Base-by-base conservation (phyloP, 2,797 vertebrate genomes). In the Micropoecilia bifurca region DNA sequence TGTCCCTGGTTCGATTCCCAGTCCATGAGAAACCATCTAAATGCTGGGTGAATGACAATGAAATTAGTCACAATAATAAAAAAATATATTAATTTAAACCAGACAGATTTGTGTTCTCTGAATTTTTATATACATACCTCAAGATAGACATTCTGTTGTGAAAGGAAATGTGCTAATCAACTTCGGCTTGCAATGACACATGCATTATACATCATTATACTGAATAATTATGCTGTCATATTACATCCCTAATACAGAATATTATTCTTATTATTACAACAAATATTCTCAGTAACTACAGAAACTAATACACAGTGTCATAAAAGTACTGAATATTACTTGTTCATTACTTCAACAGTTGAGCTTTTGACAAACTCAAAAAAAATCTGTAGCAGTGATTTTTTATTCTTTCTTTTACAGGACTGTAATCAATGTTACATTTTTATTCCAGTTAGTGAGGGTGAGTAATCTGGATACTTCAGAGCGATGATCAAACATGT, bases 401-500 rank as follows among this genome's bases (percentile, higher is more conserved):
- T 20, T 5, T 39, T 1, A 33, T 33, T 33, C 20, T 63, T 41
- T 25, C 18, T 16, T 57, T 0, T 3, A 39, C 1, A 12, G 33
- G 1, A 39, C 7, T 22, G 61, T 66, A 66, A 22, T 20, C 36
- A 20, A 14, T n/a, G 1, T 13, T 7, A n/a, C 12, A 69, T 69
- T 10, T 41, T 43, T 50, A 22, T 13, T 12, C 4, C 9, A 71
- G 78, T 78, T 45, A n/a, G 75, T 80, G 88, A 78, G 79, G 73
- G 74, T 75, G 83, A 94, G 78, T 63, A 81, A 79, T 80, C 79
- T 39, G 74, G 88, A 93, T 85, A 86, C 81, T 74, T 71, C 18
- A 66, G 80, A 87, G 77, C 85, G 69, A 80, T 79, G 79, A 81
- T 88, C 78, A 78, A 87, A 82, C 72, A 76, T 43, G 82, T 82